Evolutionary conservation across 1,140 invertebrate genomes (phyloP).

Genomic region (Lepidurus arcticus): DNA sequence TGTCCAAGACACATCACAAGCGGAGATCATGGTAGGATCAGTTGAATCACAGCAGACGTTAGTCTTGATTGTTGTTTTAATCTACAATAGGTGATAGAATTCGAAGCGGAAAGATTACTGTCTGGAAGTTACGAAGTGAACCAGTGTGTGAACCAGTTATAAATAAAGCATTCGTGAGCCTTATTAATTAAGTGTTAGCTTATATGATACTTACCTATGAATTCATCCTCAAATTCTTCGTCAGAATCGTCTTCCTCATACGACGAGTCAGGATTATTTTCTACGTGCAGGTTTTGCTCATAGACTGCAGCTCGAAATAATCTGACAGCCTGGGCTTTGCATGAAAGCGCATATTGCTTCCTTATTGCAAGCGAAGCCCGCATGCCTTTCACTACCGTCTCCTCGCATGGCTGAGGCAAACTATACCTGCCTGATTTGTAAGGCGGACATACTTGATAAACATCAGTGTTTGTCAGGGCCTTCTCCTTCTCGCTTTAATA

Average conservation of each 20-base stretch:
- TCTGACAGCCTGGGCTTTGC: neutral
- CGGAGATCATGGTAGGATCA: neutral
- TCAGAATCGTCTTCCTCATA: neutral
- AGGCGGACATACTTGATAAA: neutral
- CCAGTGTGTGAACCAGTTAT: neutral
- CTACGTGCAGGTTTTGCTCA: neutral
- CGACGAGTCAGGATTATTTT: neutral
- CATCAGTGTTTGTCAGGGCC: neutral
- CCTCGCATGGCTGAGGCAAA: neutral
- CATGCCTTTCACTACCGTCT: neutral
- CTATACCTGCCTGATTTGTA: neutral
- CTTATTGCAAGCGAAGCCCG: neutral
- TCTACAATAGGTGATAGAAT: neutral
- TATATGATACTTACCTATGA: neutral
- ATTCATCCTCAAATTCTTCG: neutral
- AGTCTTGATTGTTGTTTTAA: neutral
- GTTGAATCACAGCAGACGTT: neutral
- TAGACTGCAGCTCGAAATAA: neutral
- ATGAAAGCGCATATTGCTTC: neutral
- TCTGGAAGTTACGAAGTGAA: neutral
- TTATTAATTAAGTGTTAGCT: neutral
- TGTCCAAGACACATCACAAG: neutral
- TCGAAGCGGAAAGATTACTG: neutral
- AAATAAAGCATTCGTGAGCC: neutral
- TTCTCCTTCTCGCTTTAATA: neutral